These are phyloP conservation scores for Azemiops feae DNA, from an alignment of 2,113 vertebrate species.

Conservation along the genomic window DNA sequence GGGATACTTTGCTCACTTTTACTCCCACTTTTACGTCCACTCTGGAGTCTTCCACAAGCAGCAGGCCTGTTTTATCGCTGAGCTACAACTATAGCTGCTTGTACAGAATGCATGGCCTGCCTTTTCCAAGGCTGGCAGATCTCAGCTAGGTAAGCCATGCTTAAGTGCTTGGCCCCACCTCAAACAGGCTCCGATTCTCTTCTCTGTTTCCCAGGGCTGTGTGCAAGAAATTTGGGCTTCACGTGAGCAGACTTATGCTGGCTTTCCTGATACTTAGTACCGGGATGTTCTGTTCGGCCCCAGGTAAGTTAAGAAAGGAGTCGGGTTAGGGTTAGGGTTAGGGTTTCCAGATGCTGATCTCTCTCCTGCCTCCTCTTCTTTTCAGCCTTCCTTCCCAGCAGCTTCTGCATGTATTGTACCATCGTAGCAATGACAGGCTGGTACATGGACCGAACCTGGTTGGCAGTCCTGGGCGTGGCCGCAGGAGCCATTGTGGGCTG, in stretches of 20 bases:
- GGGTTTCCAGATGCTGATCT: neutral
- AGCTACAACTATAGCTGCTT: neutral
- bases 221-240: constrained; percentile 97
- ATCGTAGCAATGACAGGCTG: constrained; percentile 94
- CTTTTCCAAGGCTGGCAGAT: neutral
- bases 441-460: constrained; percentile 87
- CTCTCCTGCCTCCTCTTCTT: neutral
- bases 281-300: constrained; percentile 95
- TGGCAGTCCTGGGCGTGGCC: constrained; percentile 88
- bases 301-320: constrained; percentile 74
- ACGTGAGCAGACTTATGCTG: constrained; percentile 93
- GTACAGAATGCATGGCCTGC: neutral
- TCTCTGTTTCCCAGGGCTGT: constrained; percentile 80
- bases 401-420: constrained; percentile 96
- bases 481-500: constrained; percentile 90
- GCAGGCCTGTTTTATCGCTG: neutral
- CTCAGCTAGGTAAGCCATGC: neutral
- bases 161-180: fast-evolving
- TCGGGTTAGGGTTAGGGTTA: no score
- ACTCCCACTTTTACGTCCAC: neutral
- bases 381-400: constrained; percentile 93
- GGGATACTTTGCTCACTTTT: no score
- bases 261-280: constrained; percentile 94
- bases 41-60: neutral
- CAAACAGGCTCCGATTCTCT: neutral